phyloP scores from a whole-genome alignment of 1,140 invertebrate species.

The Ridgeia piscesae region DNA sequence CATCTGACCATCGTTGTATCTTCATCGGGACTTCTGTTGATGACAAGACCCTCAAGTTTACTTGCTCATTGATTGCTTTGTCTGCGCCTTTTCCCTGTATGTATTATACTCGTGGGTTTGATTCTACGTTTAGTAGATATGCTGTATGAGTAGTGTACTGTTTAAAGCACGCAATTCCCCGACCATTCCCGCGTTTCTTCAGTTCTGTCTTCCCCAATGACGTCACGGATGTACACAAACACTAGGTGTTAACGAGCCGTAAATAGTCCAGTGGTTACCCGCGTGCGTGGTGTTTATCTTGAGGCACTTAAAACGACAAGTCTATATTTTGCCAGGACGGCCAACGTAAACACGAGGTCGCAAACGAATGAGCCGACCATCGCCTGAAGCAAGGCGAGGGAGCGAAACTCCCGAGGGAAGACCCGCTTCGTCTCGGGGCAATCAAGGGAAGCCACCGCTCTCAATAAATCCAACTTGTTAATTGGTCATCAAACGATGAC shows the following conservation, averaged over 20 bases:
- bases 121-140: no score
- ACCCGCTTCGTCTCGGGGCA: not conserved
- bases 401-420: not conserved
- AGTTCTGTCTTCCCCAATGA: not conserved
- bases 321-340: not conserved
- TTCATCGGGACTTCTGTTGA: no score
- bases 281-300: not conserved
- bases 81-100: no score
- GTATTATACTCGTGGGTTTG: no score
- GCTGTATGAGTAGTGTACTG: no score
- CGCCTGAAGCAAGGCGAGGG: not conserved
- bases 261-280: not conserved
- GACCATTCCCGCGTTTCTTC: not conserved
- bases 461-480: conserved; percentile 1
- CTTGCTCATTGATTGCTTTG: no score
- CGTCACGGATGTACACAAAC: not conserved
- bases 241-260: not conserved
- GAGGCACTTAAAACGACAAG: not conserved
- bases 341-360: not conserved
- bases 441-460: not conserved
- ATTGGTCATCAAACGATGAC: not conserved
- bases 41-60: no score
- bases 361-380: not conserved
- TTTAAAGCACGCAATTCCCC: no score
- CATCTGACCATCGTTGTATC: no score